Evolutionary conservation across 2,888 invertebrate species (phyloP).

Genomic region (Melinaea menophilus): DNA sequence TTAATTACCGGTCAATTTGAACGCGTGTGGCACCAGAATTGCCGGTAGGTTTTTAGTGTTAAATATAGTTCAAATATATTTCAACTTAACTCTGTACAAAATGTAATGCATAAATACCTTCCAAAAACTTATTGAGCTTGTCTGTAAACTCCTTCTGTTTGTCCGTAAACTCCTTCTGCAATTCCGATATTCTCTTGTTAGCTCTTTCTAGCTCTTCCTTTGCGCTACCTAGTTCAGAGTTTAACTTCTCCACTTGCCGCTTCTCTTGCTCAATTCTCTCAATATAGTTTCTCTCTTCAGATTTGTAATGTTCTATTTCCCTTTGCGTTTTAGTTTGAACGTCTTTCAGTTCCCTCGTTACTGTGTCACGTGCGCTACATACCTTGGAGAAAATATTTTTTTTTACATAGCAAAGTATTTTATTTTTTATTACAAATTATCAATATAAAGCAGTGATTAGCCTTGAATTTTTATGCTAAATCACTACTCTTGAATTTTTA

Average conservation of each 20-base stretch:
- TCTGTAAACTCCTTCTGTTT: conserved; percentile 72
- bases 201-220: conserved; percentile 76
- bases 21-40: too few relatives aligned
- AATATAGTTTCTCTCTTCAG: conserved; percentile 64
- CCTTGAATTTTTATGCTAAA: too few relatives aligned
- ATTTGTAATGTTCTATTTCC: conserved; percentile 58
- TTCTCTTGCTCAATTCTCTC: conserved; percentile 74
- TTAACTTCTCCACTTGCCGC: conserved; percentile 71
- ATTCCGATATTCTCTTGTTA: conserved; percentile 75
- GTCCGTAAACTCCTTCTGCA: conserved; percentile 74
- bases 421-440: too few relatives aligned
- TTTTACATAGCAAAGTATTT: too few relatives aligned
- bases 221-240: conserved; percentile 62
- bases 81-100: too few relatives aligned
- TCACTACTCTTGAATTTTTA: too few relatives aligned
- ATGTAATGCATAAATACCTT: too few relatives aligned
- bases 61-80: too few relatives aligned
- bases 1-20: too few relatives aligned
- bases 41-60: too few relatives aligned
- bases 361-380: conserved; percentile 79
- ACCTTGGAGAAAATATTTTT: conserved; percentile 51
- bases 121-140: conserved; percentile 52
- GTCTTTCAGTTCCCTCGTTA: conserved; percentile 76
- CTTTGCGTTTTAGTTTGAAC: conserved; percentile 61
- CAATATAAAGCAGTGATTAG: too few relatives aligned